phyloP scores from a whole-genome alignment of 2,888 invertebrate species.

The Mythimna impura region DNA sequence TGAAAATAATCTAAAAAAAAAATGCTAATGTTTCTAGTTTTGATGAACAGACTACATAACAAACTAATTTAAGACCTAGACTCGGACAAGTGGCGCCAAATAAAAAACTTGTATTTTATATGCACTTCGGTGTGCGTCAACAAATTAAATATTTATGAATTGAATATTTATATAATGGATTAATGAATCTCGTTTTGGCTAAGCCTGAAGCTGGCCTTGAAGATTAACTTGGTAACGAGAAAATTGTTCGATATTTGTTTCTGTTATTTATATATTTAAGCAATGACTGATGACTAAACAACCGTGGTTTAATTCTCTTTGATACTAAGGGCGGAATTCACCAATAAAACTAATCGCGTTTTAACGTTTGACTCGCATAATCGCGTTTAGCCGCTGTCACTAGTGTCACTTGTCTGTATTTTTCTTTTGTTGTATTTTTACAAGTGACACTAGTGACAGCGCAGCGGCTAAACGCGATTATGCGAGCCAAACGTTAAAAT shows the following conservation, averaged over 20 bases:
- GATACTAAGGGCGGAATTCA: too few species aligned
- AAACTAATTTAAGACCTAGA: slow-evolving; percentile 18
- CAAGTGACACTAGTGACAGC: too few species aligned
- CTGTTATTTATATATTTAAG: too few species aligned
- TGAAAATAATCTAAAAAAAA: background rate
- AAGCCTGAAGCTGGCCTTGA: slow-evolving; percentile 12
- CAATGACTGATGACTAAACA: too few species aligned
- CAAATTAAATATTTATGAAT: slow-evolving; percentile 30
- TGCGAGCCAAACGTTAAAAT: too few species aligned
- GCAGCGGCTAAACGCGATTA: too few species aligned
- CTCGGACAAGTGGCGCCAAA: slow-evolving; percentile 31
- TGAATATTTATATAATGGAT: background rate
- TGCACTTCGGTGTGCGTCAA: slow-evolving; percentile 36
- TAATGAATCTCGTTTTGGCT: background rate
- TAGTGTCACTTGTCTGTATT: too few species aligned
- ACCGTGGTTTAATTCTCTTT: too few species aligned
- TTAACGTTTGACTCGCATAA: too few species aligned
- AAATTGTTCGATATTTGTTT: background rate
- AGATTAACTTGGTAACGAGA: slow-evolving; percentile 20
- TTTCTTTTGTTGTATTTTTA: too few species aligned
- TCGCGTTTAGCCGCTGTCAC: too few species aligned
- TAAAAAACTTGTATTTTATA: slow-evolving; percentile 21
- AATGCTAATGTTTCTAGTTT: slow-evolving; percentile 23
- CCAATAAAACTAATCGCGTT: too few species aligned
- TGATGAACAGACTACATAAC: background rate